A percentile compares a stretch with the other conserved stretches of the same genome.
Conservation (phyloP, 2,797 vertebrate species). For the Valencia hispanica region DNA sequence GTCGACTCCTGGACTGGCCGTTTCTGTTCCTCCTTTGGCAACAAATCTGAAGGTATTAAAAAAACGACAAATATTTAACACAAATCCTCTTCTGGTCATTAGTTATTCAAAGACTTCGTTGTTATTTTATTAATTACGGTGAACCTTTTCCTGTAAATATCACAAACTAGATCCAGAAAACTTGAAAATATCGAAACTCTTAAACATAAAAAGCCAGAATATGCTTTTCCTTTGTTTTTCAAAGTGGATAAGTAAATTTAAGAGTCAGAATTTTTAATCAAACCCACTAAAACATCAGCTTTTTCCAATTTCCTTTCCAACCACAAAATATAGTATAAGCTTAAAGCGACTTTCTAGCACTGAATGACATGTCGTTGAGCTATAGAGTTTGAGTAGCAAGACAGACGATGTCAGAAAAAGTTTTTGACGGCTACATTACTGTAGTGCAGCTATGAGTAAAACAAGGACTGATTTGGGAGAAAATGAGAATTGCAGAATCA, state of each 20-base stretch:
- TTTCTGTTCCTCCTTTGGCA: constrained; percentile 58
- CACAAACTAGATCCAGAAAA: background rate
- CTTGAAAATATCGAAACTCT: background rate
- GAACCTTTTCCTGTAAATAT: background rate
- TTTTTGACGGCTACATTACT: too few relatives aligned
- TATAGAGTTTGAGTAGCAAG: too few relatives aligned
- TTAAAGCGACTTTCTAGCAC: too few relatives aligned
- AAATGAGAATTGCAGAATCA: too few relatives aligned
- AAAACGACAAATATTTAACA: background rate
- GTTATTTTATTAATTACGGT: background rate
- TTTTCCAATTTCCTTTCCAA: too few relatives aligned
- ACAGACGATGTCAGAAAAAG: too few relatives aligned
- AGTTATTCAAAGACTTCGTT: background rate
- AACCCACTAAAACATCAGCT: too few relatives aligned
- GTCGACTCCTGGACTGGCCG: constrained; percentile 71
- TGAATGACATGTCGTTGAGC: too few relatives aligned
- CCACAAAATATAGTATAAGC: too few relatives aligned
- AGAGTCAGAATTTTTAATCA: too few relatives aligned
- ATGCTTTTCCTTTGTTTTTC: background rate
- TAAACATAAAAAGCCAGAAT: background rate
- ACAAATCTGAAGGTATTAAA: constrained; percentile 45
- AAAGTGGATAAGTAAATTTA: background rate
- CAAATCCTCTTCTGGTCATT: background rate
- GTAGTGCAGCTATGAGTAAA: too few relatives aligned
- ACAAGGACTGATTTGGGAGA: too few relatives aligned